Evolutionary conservation across 92 coral and sea anemone species (phyloP).

Genomic region (Porites divaricata): DNA sequence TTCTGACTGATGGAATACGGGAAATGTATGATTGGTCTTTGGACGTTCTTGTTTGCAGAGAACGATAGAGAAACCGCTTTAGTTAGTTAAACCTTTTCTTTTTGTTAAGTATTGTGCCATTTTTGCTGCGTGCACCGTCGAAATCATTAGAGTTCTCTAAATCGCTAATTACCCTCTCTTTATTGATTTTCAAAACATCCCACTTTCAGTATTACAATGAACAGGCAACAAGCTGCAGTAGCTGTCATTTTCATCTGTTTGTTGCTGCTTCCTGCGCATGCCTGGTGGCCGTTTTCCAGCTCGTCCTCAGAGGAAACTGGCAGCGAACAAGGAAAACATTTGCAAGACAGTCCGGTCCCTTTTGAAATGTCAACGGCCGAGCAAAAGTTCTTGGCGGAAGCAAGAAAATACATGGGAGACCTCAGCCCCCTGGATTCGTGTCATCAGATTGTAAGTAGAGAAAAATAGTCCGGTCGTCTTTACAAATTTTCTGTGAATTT

Average conservation of each 20-base stretch:
- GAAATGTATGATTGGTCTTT: too few species aligned
- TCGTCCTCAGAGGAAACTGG: conserved; percentile 55
- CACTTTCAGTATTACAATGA: conserved; percentile 10
- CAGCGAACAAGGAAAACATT: conserved; percentile 66
- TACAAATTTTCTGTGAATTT: not conserved
- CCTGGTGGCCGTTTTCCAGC: conserved; percentile 90
- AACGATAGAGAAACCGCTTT: too few species aligned
- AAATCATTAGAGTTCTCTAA: not conserved
- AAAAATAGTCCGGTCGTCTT: not conserved
- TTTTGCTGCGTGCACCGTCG: too few species aligned
- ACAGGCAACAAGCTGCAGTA: not conserved
- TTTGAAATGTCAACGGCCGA: conserved; percentile 98
- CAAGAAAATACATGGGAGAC: conserved; percentile 91
- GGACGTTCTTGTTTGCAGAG: too few species aligned
- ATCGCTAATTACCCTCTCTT: not conserved
- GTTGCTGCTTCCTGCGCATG: conserved; percentile 23
- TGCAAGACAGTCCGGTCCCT: conserved; percentile 90
- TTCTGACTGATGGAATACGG: too few species aligned
- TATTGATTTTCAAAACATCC: not conserved
- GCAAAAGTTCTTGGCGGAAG: conserved; percentile 89
- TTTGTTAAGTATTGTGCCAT: too few species aligned
- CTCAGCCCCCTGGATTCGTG: conserved; percentile 91
- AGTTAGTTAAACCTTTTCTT: too few species aligned
- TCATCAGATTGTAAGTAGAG: conserved; percentile 89
- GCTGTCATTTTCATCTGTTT: not conserved